Evolutionary conservation across 2,113 vertebrate genomes (phyloP).

Genomic region (Tyto alba): DNA sequence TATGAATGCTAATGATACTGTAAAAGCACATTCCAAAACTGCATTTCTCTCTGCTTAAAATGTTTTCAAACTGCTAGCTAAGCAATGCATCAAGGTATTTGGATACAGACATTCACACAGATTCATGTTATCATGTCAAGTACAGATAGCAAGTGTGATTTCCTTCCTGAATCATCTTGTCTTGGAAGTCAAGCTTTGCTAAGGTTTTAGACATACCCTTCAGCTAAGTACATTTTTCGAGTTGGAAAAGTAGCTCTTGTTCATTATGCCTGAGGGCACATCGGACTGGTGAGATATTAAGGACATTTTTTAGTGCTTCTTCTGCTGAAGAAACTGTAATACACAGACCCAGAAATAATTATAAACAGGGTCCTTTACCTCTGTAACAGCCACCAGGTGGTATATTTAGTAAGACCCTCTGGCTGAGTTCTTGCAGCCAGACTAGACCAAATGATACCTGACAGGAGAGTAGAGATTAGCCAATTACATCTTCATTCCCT

Average conservation of each 20-base stretch:
- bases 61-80: slow-evolving; percentile 25
- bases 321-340: not conserved
- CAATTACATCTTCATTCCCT: not conserved
- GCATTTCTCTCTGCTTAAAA: not conserved
- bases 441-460: not conserved
- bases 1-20: not conserved
- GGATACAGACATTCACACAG: not conserved
- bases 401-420: not conserved
- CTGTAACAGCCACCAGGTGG: not conserved
- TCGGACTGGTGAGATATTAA: not conserved
- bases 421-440: not conserved
- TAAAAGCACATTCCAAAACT: not conserved
- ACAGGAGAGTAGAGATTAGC: not conserved
- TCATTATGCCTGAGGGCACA: not conserved
- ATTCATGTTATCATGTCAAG: not conserved
- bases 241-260: not conserved
- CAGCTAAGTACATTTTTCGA: not conserved
- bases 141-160: slow-evolving; percentile 25
- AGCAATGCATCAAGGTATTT: not conserved
- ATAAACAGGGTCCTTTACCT: not conserved
- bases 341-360: not conserved
- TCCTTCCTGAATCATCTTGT: slow-evolving; percentile 26
- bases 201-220: not conserved
- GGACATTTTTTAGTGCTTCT: not conserved
- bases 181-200: slow-evolving; percentile 24